Evolutionary conservation across 2,113 vertebrate species (phyloP), one percentile per base, ranked within the genome.

Genomic region (Ia io): DNA sequence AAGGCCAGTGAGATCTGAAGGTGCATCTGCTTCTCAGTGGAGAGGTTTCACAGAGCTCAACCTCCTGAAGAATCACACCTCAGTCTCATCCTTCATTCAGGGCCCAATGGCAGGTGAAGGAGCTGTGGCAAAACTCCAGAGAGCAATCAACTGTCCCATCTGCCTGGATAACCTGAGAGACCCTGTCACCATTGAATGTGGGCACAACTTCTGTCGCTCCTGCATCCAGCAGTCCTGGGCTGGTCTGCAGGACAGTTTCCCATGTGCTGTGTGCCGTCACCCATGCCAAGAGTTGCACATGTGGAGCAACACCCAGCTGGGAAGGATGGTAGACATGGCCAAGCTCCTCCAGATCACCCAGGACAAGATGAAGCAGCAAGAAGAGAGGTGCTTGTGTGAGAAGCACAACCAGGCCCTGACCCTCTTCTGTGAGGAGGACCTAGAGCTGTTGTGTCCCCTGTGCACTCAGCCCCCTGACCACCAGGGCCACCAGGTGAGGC

Each of bases 381-480:
- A 56, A 17, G 20, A 51, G n/a, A 10, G 0, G 9, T 7, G 2
- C 1, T 71, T 74, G 6, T 74, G 35, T 0, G 5, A 92, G 35
- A 71, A 37, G 67, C 59, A 92, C n/a, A 18, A 56, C 0, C 28
- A 74, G 22, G 14, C 40, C 14, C 67, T 97, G 40, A 85, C 61
- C 59, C 56, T 97, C 0, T 93, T 89, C 28, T 97, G 88, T 84
- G 86, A 97, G 3, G 86, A 97, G 79, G 84, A 97, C 3, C 95
- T 42, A 0, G 17, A 87, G 0, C 40, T 96, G 4, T 70, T 97
- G 1, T 95, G 91, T 2, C 89, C 53, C 22, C 11, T 47, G 42
- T 89, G 47, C 53, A 0, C 35, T 18, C 6, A 42, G 86, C 9
- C 35, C 77, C 20, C 69, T 35, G 20, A n/a, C 2, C 65, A 84